Percentiles rank a stretch among this genome's conserved stretches.
Evolutionary conservation across 2,888 invertebrate genomes (phyloP).

Genomic region (Plagodis dolabraria): DNA sequence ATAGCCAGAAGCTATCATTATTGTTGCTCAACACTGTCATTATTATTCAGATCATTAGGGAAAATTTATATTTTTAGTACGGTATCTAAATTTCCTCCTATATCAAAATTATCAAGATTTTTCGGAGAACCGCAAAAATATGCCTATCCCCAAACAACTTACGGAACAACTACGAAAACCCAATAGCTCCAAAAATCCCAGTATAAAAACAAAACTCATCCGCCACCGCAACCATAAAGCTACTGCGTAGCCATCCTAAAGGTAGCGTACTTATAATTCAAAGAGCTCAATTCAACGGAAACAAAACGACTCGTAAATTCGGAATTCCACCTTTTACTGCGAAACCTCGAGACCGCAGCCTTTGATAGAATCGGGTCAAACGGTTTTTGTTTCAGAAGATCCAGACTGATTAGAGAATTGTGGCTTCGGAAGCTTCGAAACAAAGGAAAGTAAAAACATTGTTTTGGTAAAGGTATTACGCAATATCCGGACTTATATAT

Average conservation of each 20-base stretch:
- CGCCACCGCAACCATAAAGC: background rate
- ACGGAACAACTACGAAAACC: too few relatives aligned
- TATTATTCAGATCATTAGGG: too few relatives aligned
- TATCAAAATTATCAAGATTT: too few relatives aligned
- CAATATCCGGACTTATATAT: background rate
- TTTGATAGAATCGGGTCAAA: slow-evolving; percentile 39
- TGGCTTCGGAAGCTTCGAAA: slow-evolving; percentile 21
- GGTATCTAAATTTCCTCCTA: too few relatives aligned
- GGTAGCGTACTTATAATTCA: slow-evolving; percentile 32
- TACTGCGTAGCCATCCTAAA: background rate
- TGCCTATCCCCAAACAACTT: too few relatives aligned
- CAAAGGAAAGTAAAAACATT: slow-evolving; percentile 28
- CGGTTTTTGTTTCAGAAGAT: slow-evolving; percentile 38
- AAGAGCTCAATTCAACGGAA: slow-evolving; percentile 33
- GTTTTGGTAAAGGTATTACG: slow-evolving; percentile 6
- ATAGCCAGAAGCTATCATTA: too few relatives aligned
- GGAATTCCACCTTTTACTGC: slow-evolving; percentile 28
- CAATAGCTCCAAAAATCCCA: too few relatives aligned
- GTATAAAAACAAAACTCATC: too few relatives aligned
- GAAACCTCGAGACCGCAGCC: slow-evolving; percentile 32
- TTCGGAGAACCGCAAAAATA: too few relatives aligned
- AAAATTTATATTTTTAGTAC: too few relatives aligned
- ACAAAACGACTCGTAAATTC: slow-evolving; percentile 36
- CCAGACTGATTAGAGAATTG: slow-evolving; percentile 30
- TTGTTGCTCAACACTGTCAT: too few relatives aligned